Conservation (phyloP, 2,797 vertebrate species). For the Acestrorhynchus altus region DNA sequence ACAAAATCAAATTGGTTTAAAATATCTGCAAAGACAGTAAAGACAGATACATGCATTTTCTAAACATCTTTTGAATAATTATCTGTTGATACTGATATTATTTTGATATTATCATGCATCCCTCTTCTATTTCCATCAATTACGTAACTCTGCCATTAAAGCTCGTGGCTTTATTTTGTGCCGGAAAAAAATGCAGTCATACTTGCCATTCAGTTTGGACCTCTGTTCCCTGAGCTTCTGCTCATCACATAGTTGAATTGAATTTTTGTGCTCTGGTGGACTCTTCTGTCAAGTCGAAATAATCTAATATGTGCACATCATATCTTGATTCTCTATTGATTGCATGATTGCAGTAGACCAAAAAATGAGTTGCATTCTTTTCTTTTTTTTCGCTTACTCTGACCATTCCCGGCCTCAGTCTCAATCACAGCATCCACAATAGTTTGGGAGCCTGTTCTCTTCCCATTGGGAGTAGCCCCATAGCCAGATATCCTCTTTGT, state of each 20-base stretch:
- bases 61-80: too few relatives aligned
- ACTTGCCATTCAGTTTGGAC: conserved; percentile 22
- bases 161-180: conserved; percentile 37
- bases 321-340: conserved; percentile 60
- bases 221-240: conserved; percentile 29
- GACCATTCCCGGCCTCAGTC: conserved; percentile 8
- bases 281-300: conserved; percentile 53
- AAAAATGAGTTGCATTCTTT: conserved; percentile 44
- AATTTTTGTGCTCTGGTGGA: conserved; percentile 57
- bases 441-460: neutral
- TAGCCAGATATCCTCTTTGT: conserved; percentile 21
- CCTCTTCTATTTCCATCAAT: neutral
- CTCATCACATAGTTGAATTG: conserved; percentile 52
- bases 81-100: too few relatives aligned
- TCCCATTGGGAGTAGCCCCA: conserved; percentile 14
- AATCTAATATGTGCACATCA: conserved; percentile 54
- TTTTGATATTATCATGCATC: neutral
- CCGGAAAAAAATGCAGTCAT: conserved; percentile 14
- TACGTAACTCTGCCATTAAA: neutral
- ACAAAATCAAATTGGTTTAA: too few relatives aligned
- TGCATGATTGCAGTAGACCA: conserved; percentile 51
- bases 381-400: neutral
- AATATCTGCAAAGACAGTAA: too few relatives aligned
- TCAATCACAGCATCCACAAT: conserved; percentile 26
- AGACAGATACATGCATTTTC: too few relatives aligned